Percentiles rank a stretch among this genome's conserved stretches.
Conservation (phyloP, 2,113 vertebrate genomes). For the Todiramphus saurophagus region DNA sequence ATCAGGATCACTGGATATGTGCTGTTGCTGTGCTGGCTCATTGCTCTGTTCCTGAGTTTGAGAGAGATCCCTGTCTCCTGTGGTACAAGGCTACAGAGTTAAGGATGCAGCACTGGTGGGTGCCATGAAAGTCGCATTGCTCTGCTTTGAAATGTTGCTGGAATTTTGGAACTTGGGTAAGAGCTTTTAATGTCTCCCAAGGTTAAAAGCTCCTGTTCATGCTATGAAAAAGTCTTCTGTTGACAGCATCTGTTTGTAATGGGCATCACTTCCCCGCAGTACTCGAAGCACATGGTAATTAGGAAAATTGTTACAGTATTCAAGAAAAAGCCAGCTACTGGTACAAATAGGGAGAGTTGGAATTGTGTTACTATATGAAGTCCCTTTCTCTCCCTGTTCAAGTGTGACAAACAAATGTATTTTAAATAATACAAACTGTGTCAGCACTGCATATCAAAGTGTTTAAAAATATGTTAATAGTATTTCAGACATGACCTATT, state of each 20-base stretch:
- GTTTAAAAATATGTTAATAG: background rate
- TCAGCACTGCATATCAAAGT: background rate
- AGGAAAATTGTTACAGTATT: background rate
- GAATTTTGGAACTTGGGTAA: background rate
- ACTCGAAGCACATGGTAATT: background rate
- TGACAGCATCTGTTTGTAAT: background rate
- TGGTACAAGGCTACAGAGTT: background rate
- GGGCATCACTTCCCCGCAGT: background rate
- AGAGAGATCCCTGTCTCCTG: background rate
- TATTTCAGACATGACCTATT: background rate
- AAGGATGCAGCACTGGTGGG: background rate
- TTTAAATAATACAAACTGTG: background rate
- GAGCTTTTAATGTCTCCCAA: background rate
- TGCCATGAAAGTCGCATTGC: background rate
- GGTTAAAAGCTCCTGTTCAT: background rate
- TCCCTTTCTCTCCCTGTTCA: background rate
- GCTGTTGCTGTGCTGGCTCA: background rate
- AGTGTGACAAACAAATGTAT: background rate
- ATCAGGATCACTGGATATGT: fast-evolving
- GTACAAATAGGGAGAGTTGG: background rate
- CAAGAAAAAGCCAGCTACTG: background rate
- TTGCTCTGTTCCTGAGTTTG: background rate
- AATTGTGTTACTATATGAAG: background rate
- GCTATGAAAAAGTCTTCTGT: background rate
- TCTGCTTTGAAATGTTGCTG: background rate